phyloP scores from a whole-genome alignment of 2,888 invertebrate species.

The Calliopum simillimum region DNA sequence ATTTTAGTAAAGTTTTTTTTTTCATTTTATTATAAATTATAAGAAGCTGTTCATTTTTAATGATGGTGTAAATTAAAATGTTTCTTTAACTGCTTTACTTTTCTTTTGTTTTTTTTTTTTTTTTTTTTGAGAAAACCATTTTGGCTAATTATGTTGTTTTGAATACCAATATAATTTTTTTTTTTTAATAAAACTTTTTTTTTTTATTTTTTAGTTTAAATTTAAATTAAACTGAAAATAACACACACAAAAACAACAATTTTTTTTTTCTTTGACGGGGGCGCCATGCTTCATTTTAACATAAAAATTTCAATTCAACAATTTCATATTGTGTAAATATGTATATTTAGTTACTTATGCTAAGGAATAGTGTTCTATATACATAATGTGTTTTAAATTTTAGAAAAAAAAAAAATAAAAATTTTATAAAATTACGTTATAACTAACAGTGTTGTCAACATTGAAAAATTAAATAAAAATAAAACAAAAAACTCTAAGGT shows the following conservation, averaged over 20 bases:
- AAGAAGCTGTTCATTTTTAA: not conserved
- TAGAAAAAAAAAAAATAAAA: not conserved
- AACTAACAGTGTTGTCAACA: not conserved
- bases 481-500: not conserved
- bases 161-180: not conserved
- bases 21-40: too few species aligned
- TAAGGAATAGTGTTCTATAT: too few species aligned
- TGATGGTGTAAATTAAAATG: conserved; percentile 14
- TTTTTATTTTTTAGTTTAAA: not conserved
- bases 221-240: not conserved
- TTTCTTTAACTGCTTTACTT: not conserved
- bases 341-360: too few species aligned
- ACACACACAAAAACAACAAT: too few species aligned
- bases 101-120: not conserved
- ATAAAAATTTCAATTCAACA: too few species aligned
- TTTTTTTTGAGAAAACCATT: not conserved
- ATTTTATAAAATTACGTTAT: not conserved
- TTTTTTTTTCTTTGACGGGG: too few species aligned
- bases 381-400: not conserved
- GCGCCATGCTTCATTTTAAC: too few species aligned
- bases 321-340: too few species aligned
- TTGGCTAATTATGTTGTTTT: not conserved
- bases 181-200: not conserved
- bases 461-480: not conserved
- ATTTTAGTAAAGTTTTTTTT: too few species aligned